Base-by-base conservation (phyloP, 1,140 invertebrate genomes). In the Drosophila murphyi region DNA sequence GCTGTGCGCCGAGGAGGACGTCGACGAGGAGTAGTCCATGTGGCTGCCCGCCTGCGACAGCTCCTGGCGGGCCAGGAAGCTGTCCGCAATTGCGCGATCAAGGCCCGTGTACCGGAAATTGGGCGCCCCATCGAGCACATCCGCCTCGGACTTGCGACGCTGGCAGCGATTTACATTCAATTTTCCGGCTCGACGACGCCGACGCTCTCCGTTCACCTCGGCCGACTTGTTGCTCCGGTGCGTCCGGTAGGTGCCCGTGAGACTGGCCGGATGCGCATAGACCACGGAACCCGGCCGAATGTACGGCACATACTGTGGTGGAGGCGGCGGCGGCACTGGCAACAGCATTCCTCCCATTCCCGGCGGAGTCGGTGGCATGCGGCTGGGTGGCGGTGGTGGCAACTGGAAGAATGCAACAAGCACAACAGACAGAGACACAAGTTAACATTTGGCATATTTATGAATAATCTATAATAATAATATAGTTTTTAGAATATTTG, bases 31-130 rank as follows among this genome's bases (percentile, higher is more conserved):
- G 62, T 92, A 92, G 48, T 91, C 91, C 1, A 92, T 60, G 59
- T 92, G 88, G 55, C 91, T 91, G 51, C 88, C 85, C 28, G 80
- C 65, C 59, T 89, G 89, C 5, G 87, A 91, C 54, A 88, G 91
- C 39, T 92, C 91, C 56, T 92, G 91, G 2, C 89, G 86, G 8
- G 85, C 89, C 67, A 92, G 59, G 8, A 92, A 92, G 59, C 81
- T 92, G 52, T 92, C 91, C 1, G 91, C 91, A 61, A 92, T 92
- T 54, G 83, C 86, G 12, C 91, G 80, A 71, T 92, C 91, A 41
- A 92, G 31, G 1, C 91, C 91, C 0, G 80, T 90, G 20, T 92
- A 92, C 39, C 88, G 86, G 43, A 92, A 92, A 12, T 91, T 91
- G 5, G 72, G 72, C 5, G 76, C 78, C 55, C 90, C 90, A 34